Evolutionary conservation across 2,797 vertebrate genomes (phyloP), one percentile per base, ranked within the genome.

Genomic region (Podargus strigoides): DNA sequence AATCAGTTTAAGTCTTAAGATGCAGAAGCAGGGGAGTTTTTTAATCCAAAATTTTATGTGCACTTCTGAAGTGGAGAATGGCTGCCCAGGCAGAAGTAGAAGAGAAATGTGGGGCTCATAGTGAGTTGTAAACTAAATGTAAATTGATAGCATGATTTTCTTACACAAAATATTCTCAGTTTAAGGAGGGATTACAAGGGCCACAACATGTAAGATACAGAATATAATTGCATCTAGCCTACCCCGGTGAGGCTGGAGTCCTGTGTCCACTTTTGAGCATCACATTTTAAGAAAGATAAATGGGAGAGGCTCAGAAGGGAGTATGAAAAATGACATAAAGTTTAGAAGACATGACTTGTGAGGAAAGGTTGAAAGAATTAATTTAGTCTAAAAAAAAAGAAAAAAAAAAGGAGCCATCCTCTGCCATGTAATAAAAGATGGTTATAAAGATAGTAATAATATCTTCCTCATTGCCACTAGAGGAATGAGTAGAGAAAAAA

Each of bases 1-100:
- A 93, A 94, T 87, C 90, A 68, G 63, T 41, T 89, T 63, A 94
- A 84, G 67, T 86, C n/a, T 72, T 67, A 58, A 84, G 42, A 58
- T 83, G 72, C 76, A 18, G 37, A 85, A 74, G 8, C 20, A 78
- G n/a, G n/a, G n/a, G n/a, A n/a, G n/a, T 67, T 85, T 70, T 46
- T 36, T 18, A 13, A 63, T 69, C 9, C 34, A 74, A 74, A 90
- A 77, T 53, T 58, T 85, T 60, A 68, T 47, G 9, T 70, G 30
- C 17, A 53, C 6, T 66, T 82, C 56, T 30, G 34, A 89, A 83
- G 24, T 28, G 13, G 44, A 23, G 34, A 69, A 89, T 62, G 22
- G n/a, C 18, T 89, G 26, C 20, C 26, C 47, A 70, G 75, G 60
- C 23, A 85, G 55, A 89, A 90, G 49, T 18, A 79, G 39, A 30